Evolutionary conservation across 2,888 invertebrate species (phyloP).

Genomic region (Agonopterix heracliana): DNA sequence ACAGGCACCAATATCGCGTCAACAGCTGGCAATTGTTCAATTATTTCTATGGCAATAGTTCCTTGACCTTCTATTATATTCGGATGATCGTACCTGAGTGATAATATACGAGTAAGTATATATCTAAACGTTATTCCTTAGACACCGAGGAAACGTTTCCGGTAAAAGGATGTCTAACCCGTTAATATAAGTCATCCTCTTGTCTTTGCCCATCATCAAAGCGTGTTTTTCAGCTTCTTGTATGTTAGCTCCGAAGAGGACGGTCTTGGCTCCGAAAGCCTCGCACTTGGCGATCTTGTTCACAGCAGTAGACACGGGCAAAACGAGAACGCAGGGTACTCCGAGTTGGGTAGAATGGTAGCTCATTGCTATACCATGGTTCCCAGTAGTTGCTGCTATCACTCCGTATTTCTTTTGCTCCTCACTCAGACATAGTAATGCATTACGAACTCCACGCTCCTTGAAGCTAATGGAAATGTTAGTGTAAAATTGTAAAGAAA

Average conservation of each 20-base stretch:
- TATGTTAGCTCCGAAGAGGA: slow-evolving; percentile 86
- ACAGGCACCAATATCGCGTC: slow-evolving; percentile 94
- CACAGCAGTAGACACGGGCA: slow-evolving; percentile 91
- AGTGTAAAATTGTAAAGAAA: background rate
- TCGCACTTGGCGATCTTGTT: slow-evolving; percentile 93
- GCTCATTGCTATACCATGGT: slow-evolving; percentile 88
- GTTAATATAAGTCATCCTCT: slow-evolving; percentile 87
- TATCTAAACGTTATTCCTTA: background rate
- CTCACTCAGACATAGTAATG: slow-evolving; percentile 81
- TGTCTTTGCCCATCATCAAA: slow-evolving; percentile 81
- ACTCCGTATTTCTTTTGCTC: slow-evolving; percentile 87
- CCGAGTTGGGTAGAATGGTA: slow-evolving; percentile 83
- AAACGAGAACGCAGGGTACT: slow-evolving; percentile 88
- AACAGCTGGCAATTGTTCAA: slow-evolving; percentile 89
- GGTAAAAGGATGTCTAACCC: slow-evolving; percentile 74
- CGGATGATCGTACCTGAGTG: slow-evolving; percentile 90
- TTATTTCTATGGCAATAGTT: slow-evolving; percentile 93
- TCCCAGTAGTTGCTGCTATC: slow-evolving; percentile 92
- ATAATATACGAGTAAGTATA: background rate
- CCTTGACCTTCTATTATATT: slow-evolving; percentile 96
- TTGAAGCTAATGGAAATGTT: slow-evolving; percentile 82
- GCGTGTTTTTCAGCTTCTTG: slow-evolving; percentile 86
- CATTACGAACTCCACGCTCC: slow-evolving; percentile 93
- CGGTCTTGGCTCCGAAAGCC: slow-evolving; percentile 85
- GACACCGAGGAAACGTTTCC: too few species aligned